phyloP scores from a whole-genome alignment of 2,797 vertebrate genomes.

The Chelon auratus region DNA sequence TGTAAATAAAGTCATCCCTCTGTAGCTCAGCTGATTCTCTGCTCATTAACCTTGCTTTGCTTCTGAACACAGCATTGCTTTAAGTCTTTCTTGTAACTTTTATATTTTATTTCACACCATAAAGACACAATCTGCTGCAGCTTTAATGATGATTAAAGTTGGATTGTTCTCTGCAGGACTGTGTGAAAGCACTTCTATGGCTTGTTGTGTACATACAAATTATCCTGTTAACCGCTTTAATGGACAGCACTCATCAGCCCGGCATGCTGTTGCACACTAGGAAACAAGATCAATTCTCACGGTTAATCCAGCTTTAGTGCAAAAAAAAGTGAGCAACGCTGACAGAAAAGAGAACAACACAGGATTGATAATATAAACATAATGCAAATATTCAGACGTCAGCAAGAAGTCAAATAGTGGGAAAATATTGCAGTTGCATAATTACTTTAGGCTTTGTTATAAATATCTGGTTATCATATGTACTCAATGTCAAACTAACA shows the following conservation, averaged over 20 bases:
- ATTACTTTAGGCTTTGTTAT: constrained; percentile 31
- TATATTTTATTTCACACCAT: constrained; percentile 55
- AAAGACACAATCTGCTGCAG: constrained; percentile 53
- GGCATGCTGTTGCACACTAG: constrained; percentile 36
- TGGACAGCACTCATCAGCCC: constrained; percentile 64
- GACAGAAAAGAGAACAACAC: constrained; percentile 12
- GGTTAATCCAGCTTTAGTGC: constrained; percentile 60
- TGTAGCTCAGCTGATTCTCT: constrained; percentile 7
- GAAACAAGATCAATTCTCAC: constrained; percentile 64
- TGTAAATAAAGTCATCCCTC: constrained; percentile 19
- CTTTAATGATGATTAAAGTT: constrained; percentile 60
- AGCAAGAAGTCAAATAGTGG: constrained; percentile 33
- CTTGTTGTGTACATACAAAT: constrained; percentile 65
- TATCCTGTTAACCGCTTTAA: constrained; percentile 67
- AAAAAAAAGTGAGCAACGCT: constrained; percentile 34
- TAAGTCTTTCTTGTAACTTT: constrained; percentile 26
- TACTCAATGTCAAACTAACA: neutral
- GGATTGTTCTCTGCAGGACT: constrained; percentile 54
- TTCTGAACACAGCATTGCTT: constrained; percentile 34
- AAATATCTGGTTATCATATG: neutral
- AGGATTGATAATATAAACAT: constrained; percentile 29
- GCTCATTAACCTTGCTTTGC: constrained; percentile 39
- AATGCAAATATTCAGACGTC: constrained; percentile 27
- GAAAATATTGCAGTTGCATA: constrained; percentile 10
- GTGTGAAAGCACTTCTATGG: constrained; percentile 43